Percentiles rank a stretch among this genome's conserved stretches.
phyloP scores from a whole-genome alignment of 1,140 invertebrate genomes.

The Ylistrum balloti region DNA sequence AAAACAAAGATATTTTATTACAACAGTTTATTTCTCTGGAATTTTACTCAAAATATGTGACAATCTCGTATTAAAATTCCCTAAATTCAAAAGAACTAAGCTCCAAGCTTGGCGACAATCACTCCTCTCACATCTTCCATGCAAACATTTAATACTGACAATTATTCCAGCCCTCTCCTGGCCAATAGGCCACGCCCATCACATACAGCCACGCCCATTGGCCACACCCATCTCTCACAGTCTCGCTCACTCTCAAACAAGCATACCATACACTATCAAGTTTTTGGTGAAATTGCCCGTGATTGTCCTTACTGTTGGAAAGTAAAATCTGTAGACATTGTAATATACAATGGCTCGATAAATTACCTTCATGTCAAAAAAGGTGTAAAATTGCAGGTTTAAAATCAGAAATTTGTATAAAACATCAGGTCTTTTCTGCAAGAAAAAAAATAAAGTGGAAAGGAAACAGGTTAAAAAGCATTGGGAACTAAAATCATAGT shows the following conservation, averaged over 20 bases:
- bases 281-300: slow-evolving; percentile 51
- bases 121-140: slow-evolving; percentile 44
- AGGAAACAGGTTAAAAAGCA: slow-evolving; percentile 23
- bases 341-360: slow-evolving; percentile 47
- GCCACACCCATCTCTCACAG: slow-evolving; percentile 29
- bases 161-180: slow-evolving; percentile 41
- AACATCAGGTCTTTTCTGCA: background rate
- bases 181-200: slow-evolving; percentile 24
- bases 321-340: slow-evolving; percentile 30
- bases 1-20: slow-evolving; percentile 56
- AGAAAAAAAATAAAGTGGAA: background rate
- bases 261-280: slow-evolving; percentile 41
- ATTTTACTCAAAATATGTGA: slow-evolving; percentile 66
- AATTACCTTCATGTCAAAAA: slow-evolving; percentile 52
- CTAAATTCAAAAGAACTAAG: slow-evolving; percentile 62
- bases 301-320: slow-evolving; percentile 47
- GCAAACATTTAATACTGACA: slow-evolving; percentile 41
- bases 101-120: slow-evolving; percentile 52
- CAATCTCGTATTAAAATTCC: slow-evolving; percentile 68
- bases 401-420: background rate
- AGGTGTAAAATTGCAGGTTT: slow-evolving; percentile 50
- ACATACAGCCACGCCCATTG: slow-evolving; percentile 43
- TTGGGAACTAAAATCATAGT: background rate
- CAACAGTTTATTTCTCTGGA: slow-evolving; percentile 65
- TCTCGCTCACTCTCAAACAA: background rate